Base-by-base conservation (phyloP, 2,797 vertebrate species). In the Clarias fuscus region DNA sequence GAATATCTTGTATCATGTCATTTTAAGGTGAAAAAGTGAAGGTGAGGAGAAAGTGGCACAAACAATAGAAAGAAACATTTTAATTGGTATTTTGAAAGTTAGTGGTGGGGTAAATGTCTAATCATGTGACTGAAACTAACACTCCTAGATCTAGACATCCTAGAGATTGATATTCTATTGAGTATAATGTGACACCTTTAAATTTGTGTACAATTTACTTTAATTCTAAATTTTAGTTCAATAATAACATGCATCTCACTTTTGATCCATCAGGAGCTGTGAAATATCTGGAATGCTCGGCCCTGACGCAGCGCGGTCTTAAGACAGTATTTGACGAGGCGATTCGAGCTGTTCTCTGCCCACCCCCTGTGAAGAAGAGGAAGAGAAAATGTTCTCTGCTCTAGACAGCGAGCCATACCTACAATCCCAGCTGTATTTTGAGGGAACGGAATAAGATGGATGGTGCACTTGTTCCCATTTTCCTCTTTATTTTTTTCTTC, bases 261-360 rank as follows among this genome's bases (percentile, higher is more conserved):
- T 7, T 85, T 85, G 86, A 81, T 89, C 88, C 24, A 62, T 6
- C 92, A 99, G 98, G 96, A 89, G 96, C 97, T 7, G 98, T 99
- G 82, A 99, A 99, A 86, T 99, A 99, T 92, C 95, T 99, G 85
- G 98, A 99, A 91, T 99, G 98, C 93, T 99, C 98, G 0, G 98
- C 98, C 40, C 95, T 99, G 89, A 99, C 98, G 0, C 98, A 99
- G 93, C 95, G 98, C 78, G 98, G 98, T 93, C 98, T 99, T 93
- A 99, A 99, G 96, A 98, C 98, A 62, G 98, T 99, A 95, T 99
- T 99, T 77, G 98, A 99, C 1, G 98, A 99, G 95, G 98, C 98
- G n/a, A 99, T 99, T 85, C 95, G 98, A 91, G 98, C 98, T 0
- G 98, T 99, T 48, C 97, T 99, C 84, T 99, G 98, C 94, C 98